Conservation (phyloP, 2,113 vertebrate species). For the Pontoporia blainvillei region DNA sequence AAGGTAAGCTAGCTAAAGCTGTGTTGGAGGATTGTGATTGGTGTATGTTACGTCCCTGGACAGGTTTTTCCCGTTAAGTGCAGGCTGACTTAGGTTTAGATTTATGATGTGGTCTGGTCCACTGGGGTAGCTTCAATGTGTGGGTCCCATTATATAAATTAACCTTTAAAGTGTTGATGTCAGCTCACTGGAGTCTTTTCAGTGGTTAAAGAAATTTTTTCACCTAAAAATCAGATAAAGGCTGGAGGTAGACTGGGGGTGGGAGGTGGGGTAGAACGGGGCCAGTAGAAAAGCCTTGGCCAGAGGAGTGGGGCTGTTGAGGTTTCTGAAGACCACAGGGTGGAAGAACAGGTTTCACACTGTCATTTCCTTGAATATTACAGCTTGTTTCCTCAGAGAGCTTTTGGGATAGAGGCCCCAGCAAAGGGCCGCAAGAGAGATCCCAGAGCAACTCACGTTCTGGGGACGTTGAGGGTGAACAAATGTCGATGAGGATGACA, state of each 20-base stretch:
- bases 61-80: background rate
- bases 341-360: background rate
- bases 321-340: background rate
- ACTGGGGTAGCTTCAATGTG: too few relatives aligned
- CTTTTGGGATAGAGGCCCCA: background rate
- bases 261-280: too few relatives aligned
- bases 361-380: conserved; percentile 8
- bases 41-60: background rate
- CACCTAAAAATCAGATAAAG: background rate
- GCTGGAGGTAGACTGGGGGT: background rate
- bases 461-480: background rate
- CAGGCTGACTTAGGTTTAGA: background rate
- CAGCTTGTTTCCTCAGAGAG: background rate
- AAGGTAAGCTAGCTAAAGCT: background rate
- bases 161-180: background rate
- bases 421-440: background rate
- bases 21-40: background rate
- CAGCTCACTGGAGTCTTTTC: background rate
- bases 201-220: background rate
- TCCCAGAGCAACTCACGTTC: background rate
- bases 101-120: background rate
- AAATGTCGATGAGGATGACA: background rate
- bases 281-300: background rate
- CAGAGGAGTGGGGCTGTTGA: background rate
- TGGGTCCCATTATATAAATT: background rate